These are phyloP conservation scores for Hemicentrotus pulcherrimus DNA, from an alignment of 35 echinoderm and acorn worm species.

Conservation along the genomic window DNA sequence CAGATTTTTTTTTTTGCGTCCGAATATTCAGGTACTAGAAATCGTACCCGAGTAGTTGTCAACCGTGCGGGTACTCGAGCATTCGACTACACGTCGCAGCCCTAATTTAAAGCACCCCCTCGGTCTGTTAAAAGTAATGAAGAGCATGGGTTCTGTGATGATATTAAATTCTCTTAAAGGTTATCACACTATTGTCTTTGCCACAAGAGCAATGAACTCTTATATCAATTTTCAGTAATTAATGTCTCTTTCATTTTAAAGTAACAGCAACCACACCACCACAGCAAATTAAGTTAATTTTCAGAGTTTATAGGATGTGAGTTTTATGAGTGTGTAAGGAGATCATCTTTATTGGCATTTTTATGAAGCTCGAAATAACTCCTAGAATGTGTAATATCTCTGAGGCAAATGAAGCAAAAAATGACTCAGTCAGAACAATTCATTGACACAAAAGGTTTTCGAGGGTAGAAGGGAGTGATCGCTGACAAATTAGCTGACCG, in stretches of 20 bases:
- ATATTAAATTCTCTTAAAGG: neutral
- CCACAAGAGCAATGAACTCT: neutral
- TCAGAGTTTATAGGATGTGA: neutral
- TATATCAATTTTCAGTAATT: neutral
- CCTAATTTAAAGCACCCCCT: too few species aligned
- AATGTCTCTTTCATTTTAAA: constrained; percentile 14
- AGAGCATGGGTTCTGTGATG: neutral
- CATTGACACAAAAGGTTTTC: constrained; percentile 9
- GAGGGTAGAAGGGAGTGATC: constrained; percentile 29
- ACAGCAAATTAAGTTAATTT: neutral
- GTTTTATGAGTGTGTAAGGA: neutral
- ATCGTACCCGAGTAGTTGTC: too few species aligned
- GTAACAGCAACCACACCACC: neutral
- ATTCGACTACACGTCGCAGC: too few species aligned
- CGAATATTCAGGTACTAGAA: too few species aligned
- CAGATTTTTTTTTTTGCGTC: too few species aligned
- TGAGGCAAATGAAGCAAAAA: neutral
- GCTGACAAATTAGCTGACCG: constrained; percentile 34
- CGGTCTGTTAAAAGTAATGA: too few species aligned
- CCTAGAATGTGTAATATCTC: neutral
- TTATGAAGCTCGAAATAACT: neutral
- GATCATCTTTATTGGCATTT: neutral
- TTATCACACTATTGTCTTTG: neutral
- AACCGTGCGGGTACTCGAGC: too few species aligned
- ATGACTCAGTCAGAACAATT: neutral